Base-by-base conservation (phyloP, 2,888 invertebrate genomes). In the Brachycybe producta region DNA sequence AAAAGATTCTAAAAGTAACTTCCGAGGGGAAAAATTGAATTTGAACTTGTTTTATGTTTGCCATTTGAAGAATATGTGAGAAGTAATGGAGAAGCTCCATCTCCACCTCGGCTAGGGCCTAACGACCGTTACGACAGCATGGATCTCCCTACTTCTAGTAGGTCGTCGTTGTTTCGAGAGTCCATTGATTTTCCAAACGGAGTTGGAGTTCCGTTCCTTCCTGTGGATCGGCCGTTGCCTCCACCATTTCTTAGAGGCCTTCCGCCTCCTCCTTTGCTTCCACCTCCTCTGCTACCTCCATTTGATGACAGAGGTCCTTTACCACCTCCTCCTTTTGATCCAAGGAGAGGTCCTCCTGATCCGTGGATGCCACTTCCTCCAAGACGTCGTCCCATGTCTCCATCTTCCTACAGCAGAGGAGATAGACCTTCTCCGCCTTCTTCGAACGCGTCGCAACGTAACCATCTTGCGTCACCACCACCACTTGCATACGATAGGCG, bases 111-210 rank as follows among this genome's bases (percentile, higher is more conserved):
- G n/a, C 32, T 46, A 17, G 35, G 32, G 8, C 23, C 46, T 13
- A 36, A 23, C 2, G 46, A 46, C 15, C 34, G 46, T 17, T 46
- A 35, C 3, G 36, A 23, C 13, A 46, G 46, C 32, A 46, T 46
- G 46, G 46, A 46, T 32, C 24, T 46, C 23, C 46, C 46, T 36
- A 46, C 36, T 19, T 44, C 44, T n/a, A 27, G 44, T 26, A 27
- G 44, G 28, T 44, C 44, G 32, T 44, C 44, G 5, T 19, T 44
- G 32, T 44, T 44, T 23, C 28, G 46, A 8, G 34, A 35, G 24
- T 36, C 46, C 7, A 7, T 46, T 11, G 46, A 34, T 7, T 11
- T n/a, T 21, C 30, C 28, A 15, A 21, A 21, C 21, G 11, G 34
- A 17, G 13, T 23, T 46, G 24, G 23, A n/a, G 11, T 23, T 21